phyloP scores from a whole-genome alignment of 1,140 invertebrate genomes.

The Mamestra configurata region DNA sequence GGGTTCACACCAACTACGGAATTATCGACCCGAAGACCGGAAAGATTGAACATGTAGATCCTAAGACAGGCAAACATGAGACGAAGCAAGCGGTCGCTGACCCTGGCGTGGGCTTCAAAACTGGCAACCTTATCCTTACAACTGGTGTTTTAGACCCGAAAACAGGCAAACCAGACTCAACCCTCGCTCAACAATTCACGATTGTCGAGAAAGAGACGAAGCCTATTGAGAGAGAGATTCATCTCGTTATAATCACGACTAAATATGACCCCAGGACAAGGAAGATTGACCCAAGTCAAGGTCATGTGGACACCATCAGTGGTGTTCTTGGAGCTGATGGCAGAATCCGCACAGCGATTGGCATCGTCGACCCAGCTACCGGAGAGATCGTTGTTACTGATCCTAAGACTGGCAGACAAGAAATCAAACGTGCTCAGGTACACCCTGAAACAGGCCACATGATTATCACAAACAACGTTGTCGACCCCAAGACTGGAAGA shows the following conservation, averaged over 20 bases:
- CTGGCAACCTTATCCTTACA: constrained; percentile 85
- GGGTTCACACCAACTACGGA: constrained; percentile 89
- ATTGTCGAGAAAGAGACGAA: constrained; percentile 87
- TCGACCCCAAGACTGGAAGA: constrained; percentile 90
- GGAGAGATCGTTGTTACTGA: constrained; percentile 88
- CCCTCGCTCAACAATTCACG: constrained; percentile 87
- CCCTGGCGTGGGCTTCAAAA: constrained; percentile 74
- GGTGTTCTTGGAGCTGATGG: constrained; percentile 86
- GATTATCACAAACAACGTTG: constrained; percentile 88
- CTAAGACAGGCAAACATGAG: constrained; percentile 87
- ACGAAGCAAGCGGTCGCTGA: constrained; percentile 86
- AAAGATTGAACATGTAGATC: constrained; percentile 87
- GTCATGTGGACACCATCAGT: constrained; percentile 88
- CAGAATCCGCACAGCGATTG: constrained; percentile 87
- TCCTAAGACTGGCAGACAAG: constrained; percentile 86
- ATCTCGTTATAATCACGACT: constrained; percentile 88
- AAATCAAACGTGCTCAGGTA: constrained; percentile 87
- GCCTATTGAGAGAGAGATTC: constrained; percentile 79
- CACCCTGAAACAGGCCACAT: constrained; percentile 89
- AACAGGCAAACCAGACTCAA: constrained; percentile 88
- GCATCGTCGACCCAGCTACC: constrained; percentile 88
- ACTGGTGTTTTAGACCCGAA: constrained; percentile 88
- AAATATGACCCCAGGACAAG: constrained; percentile 88
- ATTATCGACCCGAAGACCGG: constrained; percentile 88
- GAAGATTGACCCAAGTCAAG: constrained; percentile 89